These are phyloP conservation scores for Sminthurinus signatus DNA, from an alignment of 1,140 invertebrate species.

Conservation along the genomic window DNA sequence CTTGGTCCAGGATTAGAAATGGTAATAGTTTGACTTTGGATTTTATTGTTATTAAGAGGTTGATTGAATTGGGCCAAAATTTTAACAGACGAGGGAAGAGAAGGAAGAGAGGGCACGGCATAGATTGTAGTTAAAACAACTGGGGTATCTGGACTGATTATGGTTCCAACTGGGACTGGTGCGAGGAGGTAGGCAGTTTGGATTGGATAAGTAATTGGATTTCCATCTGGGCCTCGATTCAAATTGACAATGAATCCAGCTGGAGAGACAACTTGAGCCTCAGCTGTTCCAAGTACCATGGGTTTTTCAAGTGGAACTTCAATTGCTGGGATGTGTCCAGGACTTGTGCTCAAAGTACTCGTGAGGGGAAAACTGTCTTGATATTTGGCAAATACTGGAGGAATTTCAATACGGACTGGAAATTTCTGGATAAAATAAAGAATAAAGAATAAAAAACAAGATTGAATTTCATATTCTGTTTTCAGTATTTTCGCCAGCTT, in stretches of 20 bases:
- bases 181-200: slow-evolving; percentile 12
- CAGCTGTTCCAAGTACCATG: not conserved
- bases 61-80: not conserved
- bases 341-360: not conserved
- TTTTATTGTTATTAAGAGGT: no score
- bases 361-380: not conserved
- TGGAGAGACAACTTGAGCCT: slow-evolving; percentile 11
- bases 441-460: not conserved
- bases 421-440: not conserved
- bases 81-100: not conserved
- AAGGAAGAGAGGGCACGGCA: slow-evolving; percentile 15
- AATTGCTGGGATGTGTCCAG: slow-evolving; percentile 20
- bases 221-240: not conserved
- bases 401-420: not conserved
- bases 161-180: slow-evolving; percentile 20
- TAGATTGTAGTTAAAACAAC: slow-evolving; percentile 18
- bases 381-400: not conserved
- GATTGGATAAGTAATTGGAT: slow-evolving; percentile 2
- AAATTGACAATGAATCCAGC: slow-evolving; percentile 19
- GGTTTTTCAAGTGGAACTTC: slow-evolving; percentile 23
- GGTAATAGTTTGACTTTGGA: not conserved
- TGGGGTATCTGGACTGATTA: slow-evolving; percentile 13
- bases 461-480: not conserved
- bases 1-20: not conserved
- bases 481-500: not conserved